phyloP scores from a whole-genome alignment of 2,888 invertebrate genomes.

The Agonopterix arenella region DNA sequence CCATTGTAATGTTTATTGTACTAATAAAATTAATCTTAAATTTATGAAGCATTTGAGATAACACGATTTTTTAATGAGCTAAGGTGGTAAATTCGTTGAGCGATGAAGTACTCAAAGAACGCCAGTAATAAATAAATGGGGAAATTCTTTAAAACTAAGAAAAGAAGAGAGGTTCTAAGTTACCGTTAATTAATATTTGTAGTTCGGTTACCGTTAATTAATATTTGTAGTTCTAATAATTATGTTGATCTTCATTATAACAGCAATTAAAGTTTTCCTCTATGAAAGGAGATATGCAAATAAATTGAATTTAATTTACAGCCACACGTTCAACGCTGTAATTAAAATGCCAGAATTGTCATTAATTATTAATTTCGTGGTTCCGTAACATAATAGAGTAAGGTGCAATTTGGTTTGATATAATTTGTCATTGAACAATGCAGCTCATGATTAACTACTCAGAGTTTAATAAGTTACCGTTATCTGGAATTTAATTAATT shows the following conservation, averaged over 20 bases:
- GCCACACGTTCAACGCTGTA: neutral
- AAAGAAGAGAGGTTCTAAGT: no score
- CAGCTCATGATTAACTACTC: conserved; percentile 7
- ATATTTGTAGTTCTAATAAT: neutral
- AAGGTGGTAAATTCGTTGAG: no score
- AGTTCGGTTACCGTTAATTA: no score
- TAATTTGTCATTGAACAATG: conserved; percentile 11
- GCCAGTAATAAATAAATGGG: no score
- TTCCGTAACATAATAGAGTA: neutral
- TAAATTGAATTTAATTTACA: neutral
- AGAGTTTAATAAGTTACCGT: conserved; percentile 2
- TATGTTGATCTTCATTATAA: neutral
- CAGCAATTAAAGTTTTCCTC: neutral
- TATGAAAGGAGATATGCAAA: neutral
- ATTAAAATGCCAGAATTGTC: conserved; percentile 3
- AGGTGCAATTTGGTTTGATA: conserved; percentile 5
- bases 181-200: no score
- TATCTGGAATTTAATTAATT: conserved; percentile 8
- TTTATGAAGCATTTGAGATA: no score
- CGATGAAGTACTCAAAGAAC: no score
- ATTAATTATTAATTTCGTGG: conserved; percentile 5
- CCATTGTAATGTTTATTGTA: no score
- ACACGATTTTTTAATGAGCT: no score
- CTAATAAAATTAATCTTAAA: no score
- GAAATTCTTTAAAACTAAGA: no score